Percentiles rank a stretch among this genome's conserved stretches.
phyloP scores from a whole-genome alignment of 2,113 vertebrate species.

The Crotalus horridus region DNA sequence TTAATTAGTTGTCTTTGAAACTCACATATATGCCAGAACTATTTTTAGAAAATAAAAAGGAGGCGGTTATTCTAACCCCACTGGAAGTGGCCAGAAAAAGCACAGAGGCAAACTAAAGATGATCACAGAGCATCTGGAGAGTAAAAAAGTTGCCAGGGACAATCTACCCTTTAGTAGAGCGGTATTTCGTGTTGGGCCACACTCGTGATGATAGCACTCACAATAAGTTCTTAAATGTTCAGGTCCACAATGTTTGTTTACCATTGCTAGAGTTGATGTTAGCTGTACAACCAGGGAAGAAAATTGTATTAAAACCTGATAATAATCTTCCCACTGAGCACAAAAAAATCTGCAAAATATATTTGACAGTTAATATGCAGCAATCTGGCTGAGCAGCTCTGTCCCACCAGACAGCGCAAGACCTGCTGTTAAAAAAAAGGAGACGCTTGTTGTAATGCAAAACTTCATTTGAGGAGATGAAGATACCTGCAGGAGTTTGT shows the following conservation, averaged over 20 bases:
- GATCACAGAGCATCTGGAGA: too few species aligned
- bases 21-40: too few species aligned
- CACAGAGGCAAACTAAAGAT: too few species aligned
- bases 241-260: background rate
- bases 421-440: background rate
- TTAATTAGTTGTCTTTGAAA: too few species aligned
- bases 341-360: background rate
- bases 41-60: too few species aligned
- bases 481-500: constrained; percentile 27
- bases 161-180: too few species aligned
- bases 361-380: background rate
- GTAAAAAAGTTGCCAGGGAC: too few species aligned
- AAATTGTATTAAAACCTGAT: fast-evolving
- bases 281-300: background rate
- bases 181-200: too few species aligned
- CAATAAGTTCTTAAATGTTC: too few species aligned
- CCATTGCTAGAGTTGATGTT: fast-evolving
- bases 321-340: background rate
- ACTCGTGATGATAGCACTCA: too few species aligned
- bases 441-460: background rate
- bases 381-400: fast-evolving
- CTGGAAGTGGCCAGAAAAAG: too few species aligned
- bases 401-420: background rate
- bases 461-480: constrained; percentile 8
- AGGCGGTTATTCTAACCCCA: too few species aligned